Evolutionary conservation across 2,888 invertebrate species (phyloP), one percentile per base, ranked within the genome.

Genomic region (Papilio gigon): DNA sequence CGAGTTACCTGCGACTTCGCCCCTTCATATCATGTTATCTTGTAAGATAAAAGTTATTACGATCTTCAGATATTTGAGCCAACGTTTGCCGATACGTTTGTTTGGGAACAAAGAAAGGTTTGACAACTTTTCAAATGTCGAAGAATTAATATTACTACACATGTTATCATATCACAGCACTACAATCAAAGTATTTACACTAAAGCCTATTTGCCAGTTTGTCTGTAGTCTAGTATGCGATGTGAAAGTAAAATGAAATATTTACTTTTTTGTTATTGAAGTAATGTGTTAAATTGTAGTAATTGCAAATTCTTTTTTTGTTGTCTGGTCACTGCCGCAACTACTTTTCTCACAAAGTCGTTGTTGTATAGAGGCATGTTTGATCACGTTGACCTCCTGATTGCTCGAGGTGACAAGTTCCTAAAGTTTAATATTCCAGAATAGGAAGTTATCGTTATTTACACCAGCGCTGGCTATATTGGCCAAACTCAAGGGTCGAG

Each of bases 1-100:
- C 82, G 78, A 85, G 87, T 90, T 90, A 91, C 91, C 91, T 91
- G 90, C 88, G 76, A 81, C 82, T 78, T 80, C 81, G 80, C 82
- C 84, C 85, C 82, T 80, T 78, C 75, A 74, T 71, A 73, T 80
- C 79, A 73, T 72, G 76, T 76, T 76, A 79, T 80, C 77, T 77
- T 78, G 73, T 75, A 72, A 77, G 76, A 77, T 77, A 76, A 71
- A 74, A 74, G 70, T 78, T 77, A 76, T 78, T 75, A 72, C 72
- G 74, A 75, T 78, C 77, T 67, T 74, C 81, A 79, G 84, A 79
- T 27, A 61, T 79, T 82, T 71, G 80, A 0, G 33, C 79, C 76
- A 84, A 80, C 27, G 44, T 79, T 80, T 68, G 77, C 11, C 1
- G 71, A 58, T 73, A 74, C 68, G n/a, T 50, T 50, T 56, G 17